Conservation (phyloP, 2,888 invertebrate genomes). For the Euzophera pinguis region DNA sequence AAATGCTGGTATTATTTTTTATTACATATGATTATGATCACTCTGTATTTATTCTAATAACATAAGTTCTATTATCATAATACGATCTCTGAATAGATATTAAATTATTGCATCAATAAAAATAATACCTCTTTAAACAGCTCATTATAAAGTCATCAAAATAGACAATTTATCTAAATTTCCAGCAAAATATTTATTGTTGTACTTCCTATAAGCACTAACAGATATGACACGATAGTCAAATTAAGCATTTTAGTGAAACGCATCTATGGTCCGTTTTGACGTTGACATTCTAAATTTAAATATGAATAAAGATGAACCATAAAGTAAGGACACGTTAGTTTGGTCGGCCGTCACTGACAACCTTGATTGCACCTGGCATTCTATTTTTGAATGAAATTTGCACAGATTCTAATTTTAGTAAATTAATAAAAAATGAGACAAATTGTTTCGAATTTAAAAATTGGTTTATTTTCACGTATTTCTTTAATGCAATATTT, state of each 20-base stretch:
- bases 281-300: conserved; percentile 8
- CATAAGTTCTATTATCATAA: not conserved
- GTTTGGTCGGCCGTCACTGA: conserved; percentile 17
- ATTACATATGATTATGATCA: not conserved
- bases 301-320: conserved; percentile 10
- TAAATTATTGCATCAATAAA: not conserved
- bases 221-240: not conserved
- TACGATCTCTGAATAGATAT: not conserved
- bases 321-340: conserved; percentile 1
- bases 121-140: no score
- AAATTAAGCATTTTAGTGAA: not conserved
- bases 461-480: no score
- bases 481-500: no score
- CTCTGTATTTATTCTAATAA: not conserved
- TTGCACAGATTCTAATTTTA: conserved; percentile 11
- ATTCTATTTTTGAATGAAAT: conserved; percentile 18
- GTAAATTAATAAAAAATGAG: not conserved
- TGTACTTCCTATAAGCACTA: no score
- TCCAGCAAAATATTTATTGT: no score
- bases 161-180: no score
- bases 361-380: conserved; percentile 22
- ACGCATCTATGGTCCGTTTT: not conserved
- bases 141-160: no score
- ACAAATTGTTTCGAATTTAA: no score
- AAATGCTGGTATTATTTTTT: conserved; percentile 2